phyloP scores from a whole-genome alignment of 2,888 invertebrate genomes.

The Latrodectus hesperus region DNA sequence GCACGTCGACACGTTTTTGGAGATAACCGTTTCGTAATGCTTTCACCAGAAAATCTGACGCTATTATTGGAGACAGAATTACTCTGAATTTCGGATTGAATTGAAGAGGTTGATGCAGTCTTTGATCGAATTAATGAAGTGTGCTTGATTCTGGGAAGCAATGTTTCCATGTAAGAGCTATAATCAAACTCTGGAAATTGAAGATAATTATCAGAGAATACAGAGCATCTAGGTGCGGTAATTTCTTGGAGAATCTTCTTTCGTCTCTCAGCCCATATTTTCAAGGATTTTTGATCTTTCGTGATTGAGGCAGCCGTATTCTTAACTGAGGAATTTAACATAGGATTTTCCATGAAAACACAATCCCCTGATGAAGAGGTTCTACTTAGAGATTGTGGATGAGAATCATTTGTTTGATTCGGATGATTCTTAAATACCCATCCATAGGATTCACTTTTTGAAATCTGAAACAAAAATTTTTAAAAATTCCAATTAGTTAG shows the following conservation, averaged over 20 bases:
- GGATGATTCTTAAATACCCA: constrained; percentile 9
- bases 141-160: constrained; percentile 17
- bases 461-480: neutral
- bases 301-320: neutral
- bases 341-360: neutral
- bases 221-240: neutral
- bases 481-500: too few species aligned
- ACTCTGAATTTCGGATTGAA: too few species aligned
- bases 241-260: neutral
- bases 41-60: too few species aligned
- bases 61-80: too few species aligned
- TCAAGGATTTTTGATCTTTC: neutral
- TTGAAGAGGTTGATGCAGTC: too few species aligned
- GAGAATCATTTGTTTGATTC: too few species aligned
- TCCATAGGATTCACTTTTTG: neutral
- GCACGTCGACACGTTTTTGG: too few species aligned
- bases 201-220: neutral
- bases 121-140: neutral
- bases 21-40: too few species aligned
- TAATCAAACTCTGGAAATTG: neutral
- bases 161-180: neutral
- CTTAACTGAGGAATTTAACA: neutral
- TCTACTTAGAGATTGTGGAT: too few species aligned
- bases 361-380: neutral
- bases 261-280: constrained; percentile 6